Evolutionary conservation across 2,888 invertebrate species (phyloP).

Genomic region (Hofmannophila pseudospretella): DNA sequence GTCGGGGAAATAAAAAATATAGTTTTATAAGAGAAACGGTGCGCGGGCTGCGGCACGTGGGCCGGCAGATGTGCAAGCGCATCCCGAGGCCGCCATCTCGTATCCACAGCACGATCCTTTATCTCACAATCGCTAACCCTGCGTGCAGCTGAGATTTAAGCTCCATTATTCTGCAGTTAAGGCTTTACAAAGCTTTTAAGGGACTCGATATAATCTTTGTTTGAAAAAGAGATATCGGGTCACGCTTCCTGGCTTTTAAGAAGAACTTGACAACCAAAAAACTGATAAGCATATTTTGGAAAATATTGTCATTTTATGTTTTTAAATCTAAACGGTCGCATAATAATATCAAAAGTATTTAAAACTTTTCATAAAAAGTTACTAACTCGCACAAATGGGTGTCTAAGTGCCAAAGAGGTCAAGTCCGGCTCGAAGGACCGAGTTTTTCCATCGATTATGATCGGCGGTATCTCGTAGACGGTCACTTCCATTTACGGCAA

Average conservation of each 20-base stretch:
- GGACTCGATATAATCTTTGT: slow-evolving; percentile 33
- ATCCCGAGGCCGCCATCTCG: slow-evolving; percentile 41
- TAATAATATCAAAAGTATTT: slow-evolving; percentile 12
- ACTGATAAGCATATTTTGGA: slow-evolving; percentile 12
- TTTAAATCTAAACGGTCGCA: slow-evolving; percentile 3
- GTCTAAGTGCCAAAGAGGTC: slow-evolving; percentile 51
- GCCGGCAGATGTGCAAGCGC: slow-evolving; percentile 69
- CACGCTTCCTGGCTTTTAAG: slow-evolving; percentile 16
- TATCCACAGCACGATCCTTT: slow-evolving; percentile 41
- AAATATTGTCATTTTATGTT: slow-evolving; percentile 9
- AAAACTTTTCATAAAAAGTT: slow-evolving; percentile 9
- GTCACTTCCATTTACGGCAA: slow-evolving; percentile 65
- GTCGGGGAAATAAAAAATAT: slow-evolving; percentile 50
- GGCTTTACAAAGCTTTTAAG: slow-evolving; percentile 34
- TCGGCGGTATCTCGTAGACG: slow-evolving; percentile 47
- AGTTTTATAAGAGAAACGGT: slow-evolving; percentile 48
- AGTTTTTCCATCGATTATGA: slow-evolving; percentile 70
- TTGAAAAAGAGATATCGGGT: slow-evolving; percentile 19
- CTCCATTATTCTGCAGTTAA: slow-evolving; percentile 53
- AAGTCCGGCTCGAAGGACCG: slow-evolving; percentile 64
- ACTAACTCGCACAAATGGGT: slow-evolving; percentile 21
- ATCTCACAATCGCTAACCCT: slow-evolving; percentile 53
- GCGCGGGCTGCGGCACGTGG: slow-evolving; percentile 71
- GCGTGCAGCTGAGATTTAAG: slow-evolving; percentile 56
- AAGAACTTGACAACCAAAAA: slow-evolving; percentile 18